Base-by-base conservation (phyloP, 2,888 invertebrate genomes). In the Autographa gamma region DNA sequence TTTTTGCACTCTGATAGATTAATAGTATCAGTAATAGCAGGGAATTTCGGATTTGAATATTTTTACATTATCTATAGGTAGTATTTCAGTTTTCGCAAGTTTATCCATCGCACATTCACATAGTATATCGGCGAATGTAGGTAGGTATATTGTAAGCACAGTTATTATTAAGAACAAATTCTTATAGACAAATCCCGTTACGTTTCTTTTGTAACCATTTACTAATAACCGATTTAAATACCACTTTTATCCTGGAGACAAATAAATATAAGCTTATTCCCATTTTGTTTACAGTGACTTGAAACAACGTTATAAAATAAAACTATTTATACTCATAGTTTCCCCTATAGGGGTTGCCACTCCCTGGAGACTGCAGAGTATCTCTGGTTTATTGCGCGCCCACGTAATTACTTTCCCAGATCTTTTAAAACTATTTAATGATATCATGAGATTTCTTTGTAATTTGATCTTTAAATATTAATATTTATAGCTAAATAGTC, bases 1-100 rank as follows among this genome's bases (percentile, higher is more conserved):
- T n/a, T 34, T 61, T 65, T 60, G 31, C 7, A 67, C 76, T 76
- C 19, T 41, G 41, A 34, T 52, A 11, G 58, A 52, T 43, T 32
- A 31, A 41, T 48, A 31, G 54, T 5, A 3, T 13, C 4, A 3
- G 11, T 13, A 19, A 19, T 56, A 13, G 25, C 25, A n/a, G 59
- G 6, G n/a, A 31, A 32, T 25, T 25, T 1, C 25, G 25, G 3
- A n/a, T 7, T n/a, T 48, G 4, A n/a, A n/a, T 16, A n/a, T n/a
- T 48, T 48, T n/a, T 48, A n/a, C 4, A 7, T n/a, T n/a, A 11
- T 13, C 0, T 41, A n/a, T 48, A 48, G 43, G 6, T n/a, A 48
- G n/a, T 8, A n/a, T 48, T n/a, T 48, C 34, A 5, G 34, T 34
- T 34, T 8, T 34, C 8, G 6, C 34, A 34, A 34, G 34, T 25